phyloP scores from a whole-genome alignment of 2,113 vertebrate species.

The Mionectes macconnelli region DNA sequence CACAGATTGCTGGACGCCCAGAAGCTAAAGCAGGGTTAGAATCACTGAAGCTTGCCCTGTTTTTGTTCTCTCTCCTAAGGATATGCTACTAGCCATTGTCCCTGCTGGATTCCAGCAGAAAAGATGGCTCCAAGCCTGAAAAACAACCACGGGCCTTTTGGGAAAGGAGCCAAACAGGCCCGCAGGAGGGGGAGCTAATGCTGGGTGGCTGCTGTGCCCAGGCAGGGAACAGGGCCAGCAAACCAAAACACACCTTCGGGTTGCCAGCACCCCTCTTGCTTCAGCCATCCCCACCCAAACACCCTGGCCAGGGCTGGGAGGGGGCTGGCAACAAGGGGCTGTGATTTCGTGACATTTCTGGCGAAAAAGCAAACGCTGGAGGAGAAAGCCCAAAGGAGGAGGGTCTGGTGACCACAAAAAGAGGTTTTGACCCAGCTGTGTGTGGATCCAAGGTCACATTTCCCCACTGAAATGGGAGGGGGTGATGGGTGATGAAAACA shows the following conservation, averaged over 20 bases:
- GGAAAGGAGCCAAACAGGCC: neutral
- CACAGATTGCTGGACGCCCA: rapidly evolving
- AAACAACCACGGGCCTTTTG: neutral
- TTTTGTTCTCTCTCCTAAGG: slow-evolving; percentile 23
- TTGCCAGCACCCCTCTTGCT: neutral
- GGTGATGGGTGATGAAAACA: neutral
- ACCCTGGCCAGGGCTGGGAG: neutral
- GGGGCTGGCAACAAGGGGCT: neutral
- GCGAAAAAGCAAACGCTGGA: neutral
- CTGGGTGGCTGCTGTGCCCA: neutral
- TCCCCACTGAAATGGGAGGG: neutral
- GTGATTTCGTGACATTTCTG: neutral
- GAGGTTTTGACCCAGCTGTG: neutral
- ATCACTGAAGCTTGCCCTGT: slow-evolving; percentile 49
- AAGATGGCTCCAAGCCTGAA: slow-evolving; percentile 21
- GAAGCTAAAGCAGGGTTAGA: neutral
- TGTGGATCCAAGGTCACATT: neutral
- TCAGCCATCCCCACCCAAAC: rapidly evolving
- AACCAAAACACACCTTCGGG: neutral
- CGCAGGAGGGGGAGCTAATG: neutral
- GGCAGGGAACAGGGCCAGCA: neutral
- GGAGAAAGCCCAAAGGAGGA: neutral
- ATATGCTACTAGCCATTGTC: slow-evolving; percentile 47
- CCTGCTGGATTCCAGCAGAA: neutral
- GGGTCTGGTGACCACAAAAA: neutral